Evolutionary conservation across 2,797 vertebrate species (phyloP).

Genomic region (Selene dorsalis): DNA sequence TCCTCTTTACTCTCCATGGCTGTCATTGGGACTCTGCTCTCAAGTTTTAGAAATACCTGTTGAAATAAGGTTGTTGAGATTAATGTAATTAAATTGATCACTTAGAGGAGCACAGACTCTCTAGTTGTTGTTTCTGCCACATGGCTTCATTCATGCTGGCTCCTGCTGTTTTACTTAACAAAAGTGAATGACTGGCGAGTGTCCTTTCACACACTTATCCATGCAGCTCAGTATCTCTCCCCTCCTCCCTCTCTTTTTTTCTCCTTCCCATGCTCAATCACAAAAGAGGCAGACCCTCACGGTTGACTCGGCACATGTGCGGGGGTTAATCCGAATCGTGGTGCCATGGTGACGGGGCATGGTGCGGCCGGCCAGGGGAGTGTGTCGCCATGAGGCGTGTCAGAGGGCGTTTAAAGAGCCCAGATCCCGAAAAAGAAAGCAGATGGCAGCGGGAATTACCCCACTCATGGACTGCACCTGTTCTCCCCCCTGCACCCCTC

Average conservation of each 20-base stretch:
- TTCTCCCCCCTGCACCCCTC: constrained; percentile 74
- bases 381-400: constrained; percentile 79
- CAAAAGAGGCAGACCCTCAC: constrained; percentile 80
- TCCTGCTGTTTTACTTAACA: constrained; percentile 73
- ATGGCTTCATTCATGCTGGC: constrained; percentile 56
- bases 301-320: constrained; percentile 85
- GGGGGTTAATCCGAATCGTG: constrained; percentile 80
- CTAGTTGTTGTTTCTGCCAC: constrained; percentile 37
- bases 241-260: constrained; percentile 51
- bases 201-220: constrained; percentile 78
- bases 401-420: constrained; percentile 77
- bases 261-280: constrained; percentile 65
- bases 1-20: constrained; percentile 90
- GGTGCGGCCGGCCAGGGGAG: constrained; percentile 69
- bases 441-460: constrained; percentile 84
- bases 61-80: constrained; percentile 36
- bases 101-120: not conserved
- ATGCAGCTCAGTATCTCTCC: constrained; percentile 65
- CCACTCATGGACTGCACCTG: constrained; percentile 84
- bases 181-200: constrained; percentile 74
- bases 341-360: constrained; percentile 82
- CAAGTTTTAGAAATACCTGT: constrained; percentile 64
- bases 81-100: constrained; percentile 26
- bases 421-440: constrained; percentile 79
- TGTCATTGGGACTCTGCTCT: constrained; percentile 68